Conservation (phyloP, 2,888 invertebrate species). For the Platycheirus rosarum region DNA sequence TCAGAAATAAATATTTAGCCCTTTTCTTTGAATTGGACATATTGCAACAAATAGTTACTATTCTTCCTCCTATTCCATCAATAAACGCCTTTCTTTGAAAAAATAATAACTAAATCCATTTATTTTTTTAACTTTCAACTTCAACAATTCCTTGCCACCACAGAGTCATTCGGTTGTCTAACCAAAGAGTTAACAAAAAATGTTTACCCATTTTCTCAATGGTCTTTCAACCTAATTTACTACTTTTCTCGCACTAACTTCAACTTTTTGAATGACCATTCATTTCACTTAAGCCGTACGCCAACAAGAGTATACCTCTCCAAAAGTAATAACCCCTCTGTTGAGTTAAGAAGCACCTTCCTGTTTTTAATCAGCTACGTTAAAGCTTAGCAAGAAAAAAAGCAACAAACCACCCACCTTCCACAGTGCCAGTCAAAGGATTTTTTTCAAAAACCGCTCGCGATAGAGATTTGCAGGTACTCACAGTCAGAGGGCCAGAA, state of each 20-base stretch:
- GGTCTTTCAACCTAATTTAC: conserved; percentile 71
- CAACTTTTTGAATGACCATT: conserved; percentile 69
- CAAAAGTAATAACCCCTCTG: conserved; percentile 67
- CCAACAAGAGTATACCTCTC: conserved; percentile 40
- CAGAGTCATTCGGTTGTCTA: conserved; percentile 59
- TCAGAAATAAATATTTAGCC: no score
- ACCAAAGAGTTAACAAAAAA: conserved; percentile 50
- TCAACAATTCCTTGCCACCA: conserved; percentile 10
- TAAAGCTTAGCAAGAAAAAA: conserved; percentile 51
- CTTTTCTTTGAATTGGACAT: no score
- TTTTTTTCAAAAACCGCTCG: conserved; percentile 37
- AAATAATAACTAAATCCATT: conserved; percentile 64
- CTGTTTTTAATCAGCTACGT: conserved; percentile 32
- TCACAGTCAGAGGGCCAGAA: conserved; percentile 62
- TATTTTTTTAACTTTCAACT: conserved; percentile 16
- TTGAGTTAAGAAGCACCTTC: conserved; percentile 49
- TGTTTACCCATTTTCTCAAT: conserved; percentile 66
- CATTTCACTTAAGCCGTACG: conserved; percentile 65
- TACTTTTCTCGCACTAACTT: conserved; percentile 71
- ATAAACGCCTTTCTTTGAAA: conserved; percentile 19
- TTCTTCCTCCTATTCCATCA: no score
- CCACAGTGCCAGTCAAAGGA: conserved; percentile 28
- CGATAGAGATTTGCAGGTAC: conserved; percentile 36
- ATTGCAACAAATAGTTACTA: no score
- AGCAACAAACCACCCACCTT: neutral